Conservation (phyloP, 2,113 vertebrate species). For the Pachypanchax playfairii region DNA sequence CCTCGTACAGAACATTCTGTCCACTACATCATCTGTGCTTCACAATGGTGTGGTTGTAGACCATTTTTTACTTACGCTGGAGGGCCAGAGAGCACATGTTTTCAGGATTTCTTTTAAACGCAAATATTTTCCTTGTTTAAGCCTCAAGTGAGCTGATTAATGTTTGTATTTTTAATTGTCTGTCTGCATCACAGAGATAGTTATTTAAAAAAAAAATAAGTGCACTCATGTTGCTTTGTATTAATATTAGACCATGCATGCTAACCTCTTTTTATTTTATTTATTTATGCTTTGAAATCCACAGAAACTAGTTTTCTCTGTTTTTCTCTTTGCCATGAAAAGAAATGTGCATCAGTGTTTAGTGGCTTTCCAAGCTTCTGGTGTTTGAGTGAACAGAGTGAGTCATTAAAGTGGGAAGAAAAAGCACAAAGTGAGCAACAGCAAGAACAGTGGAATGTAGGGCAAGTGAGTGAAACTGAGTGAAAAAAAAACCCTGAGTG, state of each 20-base stretch:
- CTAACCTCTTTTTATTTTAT: not conserved
- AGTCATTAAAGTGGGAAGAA: conserved; percentile 54
- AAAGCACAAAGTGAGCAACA: conserved; percentile 41
- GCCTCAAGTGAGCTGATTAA: not conserved
- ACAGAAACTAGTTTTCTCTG: not conserved
- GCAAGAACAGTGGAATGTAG: conserved; percentile 46
- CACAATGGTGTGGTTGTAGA: conserved; percentile 32
- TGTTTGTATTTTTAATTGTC: not conserved
- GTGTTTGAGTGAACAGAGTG: conserved; percentile 47
- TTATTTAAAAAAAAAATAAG: no score
- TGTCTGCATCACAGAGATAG: no score
- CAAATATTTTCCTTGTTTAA: conserved; percentile 15
- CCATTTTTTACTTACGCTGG: conserved; percentile 15
- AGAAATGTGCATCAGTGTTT: conserved; percentile 34
- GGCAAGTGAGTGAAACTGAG: conserved; percentile 40
- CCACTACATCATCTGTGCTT: conserved; percentile 19
- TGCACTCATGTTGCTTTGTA: no score
- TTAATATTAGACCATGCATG: not conserved
- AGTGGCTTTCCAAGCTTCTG: conserved; percentile 48
- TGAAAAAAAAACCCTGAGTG: conserved; percentile 30
- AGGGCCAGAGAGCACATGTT: conserved; percentile 7
- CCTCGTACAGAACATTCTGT: conserved; percentile 40
- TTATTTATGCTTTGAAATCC: not conserved
- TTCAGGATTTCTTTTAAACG: conserved; percentile 5
- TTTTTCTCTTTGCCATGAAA: conserved; percentile 10